phyloP scores from a whole-genome alignment of 2,797 vertebrate species.

The Oreortyx pictus region DNA sequence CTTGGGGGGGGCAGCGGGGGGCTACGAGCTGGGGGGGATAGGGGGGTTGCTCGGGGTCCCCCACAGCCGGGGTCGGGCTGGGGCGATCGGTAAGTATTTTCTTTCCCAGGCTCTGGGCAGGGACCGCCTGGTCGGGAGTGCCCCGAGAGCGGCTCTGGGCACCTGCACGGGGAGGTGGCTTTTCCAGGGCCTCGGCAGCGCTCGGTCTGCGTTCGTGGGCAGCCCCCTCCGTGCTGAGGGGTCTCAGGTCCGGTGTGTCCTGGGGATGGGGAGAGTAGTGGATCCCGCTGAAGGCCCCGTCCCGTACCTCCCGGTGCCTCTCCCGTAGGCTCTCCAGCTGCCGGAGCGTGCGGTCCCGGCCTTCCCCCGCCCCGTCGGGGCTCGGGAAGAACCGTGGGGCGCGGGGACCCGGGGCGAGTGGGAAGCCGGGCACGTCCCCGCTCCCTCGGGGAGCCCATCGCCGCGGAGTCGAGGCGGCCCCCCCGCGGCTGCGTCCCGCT shows the following conservation, averaged over 20 bases:
- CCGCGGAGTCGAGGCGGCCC: constrained; percentile 14
- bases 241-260: neutral
- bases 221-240: neutral
- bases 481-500: neutral
- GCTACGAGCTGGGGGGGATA: too few relatives aligned
- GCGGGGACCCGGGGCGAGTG: neutral
- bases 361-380: neutral
- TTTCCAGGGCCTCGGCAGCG: neutral
- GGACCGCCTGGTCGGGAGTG: neutral
- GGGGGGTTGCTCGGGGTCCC: neutral
- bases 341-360: neutral
- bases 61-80: neutral
- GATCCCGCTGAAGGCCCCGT: neutral
- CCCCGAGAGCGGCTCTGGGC: too few relatives aligned
- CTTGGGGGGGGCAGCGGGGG: neutral
- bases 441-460: constrained; percentile 30
- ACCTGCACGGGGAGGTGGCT: neutral
- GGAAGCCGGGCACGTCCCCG: neutral
- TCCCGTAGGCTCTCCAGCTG: neutral
- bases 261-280: too few relatives aligned
- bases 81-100: neutral
- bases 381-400: neutral
- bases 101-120: neutral
- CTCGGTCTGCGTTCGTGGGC: neutral
- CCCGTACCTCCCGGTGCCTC: neutral